Base-by-base conservation (phyloP, 2,113 vertebrate species). In the Nettapus auritus region DNA sequence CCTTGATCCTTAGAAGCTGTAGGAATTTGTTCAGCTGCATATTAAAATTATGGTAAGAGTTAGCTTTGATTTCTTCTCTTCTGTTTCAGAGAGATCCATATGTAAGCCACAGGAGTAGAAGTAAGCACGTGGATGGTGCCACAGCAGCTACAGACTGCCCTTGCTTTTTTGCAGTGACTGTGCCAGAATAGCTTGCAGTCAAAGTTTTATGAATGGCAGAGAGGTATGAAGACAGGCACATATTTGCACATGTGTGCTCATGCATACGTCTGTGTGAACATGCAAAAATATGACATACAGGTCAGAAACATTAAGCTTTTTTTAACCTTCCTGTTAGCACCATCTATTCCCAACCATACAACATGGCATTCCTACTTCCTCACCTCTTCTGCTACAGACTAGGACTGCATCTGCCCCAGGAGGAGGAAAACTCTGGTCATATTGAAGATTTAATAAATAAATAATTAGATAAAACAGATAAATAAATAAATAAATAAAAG, bases 191-290 rank as follows among this genome's bases (percentile, higher is more conserved):
- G 18, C 62, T 23, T 48, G 76, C 38, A 28, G 19, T 33, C 33
- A 48, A 25, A 50, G 10, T 34, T 66, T 55, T 67, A 31, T 21
- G 22, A 77, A n/a, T 11, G 19, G 28, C 19, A 29, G 26, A 56
- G 31, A n/a, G 55, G 7, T 5, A 22, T 11, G 21, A 53, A 21
- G 13, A 7, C 52, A 70, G 9, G 33, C 25, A 42, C 57, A 56
- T 3, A 1, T 33, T 50, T 50, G 38, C 17, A 8, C 21, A 26
- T 1, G 0, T 7, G 9, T 42, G 9, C 33, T 22, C 56, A 1
- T 33, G 42, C 44, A 13, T n/a, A 29, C 31, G 28, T 57, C 40
- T 69, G 7, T 23, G 36, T 40, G 20, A 50, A 31, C 11, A 23
- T 4, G 36, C 18, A 42, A 44, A 82, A 90, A 60, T n/a, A 40